Base-by-base conservation (phyloP, 1,140 invertebrate species). In the Drosophila rhopaloa region DNA sequence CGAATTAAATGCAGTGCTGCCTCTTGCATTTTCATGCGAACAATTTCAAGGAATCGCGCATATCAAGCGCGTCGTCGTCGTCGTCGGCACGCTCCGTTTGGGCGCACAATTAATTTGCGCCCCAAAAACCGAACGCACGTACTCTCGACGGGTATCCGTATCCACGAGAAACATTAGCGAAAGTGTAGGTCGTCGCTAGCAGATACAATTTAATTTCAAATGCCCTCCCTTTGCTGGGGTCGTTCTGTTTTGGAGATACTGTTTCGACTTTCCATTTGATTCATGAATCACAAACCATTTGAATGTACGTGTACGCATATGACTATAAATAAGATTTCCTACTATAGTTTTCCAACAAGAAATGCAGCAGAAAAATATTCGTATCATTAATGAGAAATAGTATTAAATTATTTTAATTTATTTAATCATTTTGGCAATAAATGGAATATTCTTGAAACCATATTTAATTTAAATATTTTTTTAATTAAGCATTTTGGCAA, bases 41-140 rank as follows among this genome's bases (percentile, higher is more conserved):
- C 86, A 91, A 91, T 91, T 91, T 91, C 90, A 91, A 91, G 90
- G 90, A 91, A 91, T 91, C 82, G 90, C 88, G 90, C 90, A 91
- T 91, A 91, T 91, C 90, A 91, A 91, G 90, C 90, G 90, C 90
- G 86, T 90, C 90, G 83, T 76, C 83, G 83, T 91, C 90, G 79
- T 67, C 74, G 61, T 81, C 82, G 90, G 90, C 90, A 91, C 90
- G 90, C 90, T 91, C 90, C 90, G 90, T 91, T 91, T 91, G 90
- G 90, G 81, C 75, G 81, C 86, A 90, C 90, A 91, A 91, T 91
- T 91, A 91, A 91, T 91, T 91, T 91, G 84, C 84, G 85, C 80
- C 81, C 77, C 85, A 84, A 89, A 89, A 89, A 72, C 68, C 76
- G 74, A 88, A 88, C 80, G 77, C 76, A 81, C 78, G 81, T 81